Evolutionary conservation across 1,140 invertebrate species (phyloP), one percentile per base, ranked within the genome.

Genomic region (Cotesia typhae): DNA sequence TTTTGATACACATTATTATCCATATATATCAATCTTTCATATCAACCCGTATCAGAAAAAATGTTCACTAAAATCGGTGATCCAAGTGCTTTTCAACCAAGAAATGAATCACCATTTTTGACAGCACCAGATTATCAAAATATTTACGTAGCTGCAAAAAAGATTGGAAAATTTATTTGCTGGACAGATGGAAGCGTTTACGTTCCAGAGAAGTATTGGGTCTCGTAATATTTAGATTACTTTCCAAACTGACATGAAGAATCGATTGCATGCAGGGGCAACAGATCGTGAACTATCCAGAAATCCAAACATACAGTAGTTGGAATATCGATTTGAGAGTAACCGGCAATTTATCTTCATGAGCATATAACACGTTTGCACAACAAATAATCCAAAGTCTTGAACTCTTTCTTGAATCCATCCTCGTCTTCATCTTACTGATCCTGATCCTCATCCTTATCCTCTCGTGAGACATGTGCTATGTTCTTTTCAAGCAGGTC

Each of bases 191-290:
- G 10, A 41, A 28, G 9, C 17, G 57, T 59, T 59, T 59, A 59
- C 28, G 28, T 28, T 28, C 14, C 20, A 20, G 57, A 17, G 28
- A 28, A 28, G 7, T 17, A 59, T 59, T 17, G n/a, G 17, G 57
- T 17, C 57, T 20, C 57, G 17, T 59, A 59, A 59, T 59, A 59
- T 59, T 59, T 59, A 59, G 57, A 59, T 59, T 59, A 28, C 17
- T 20, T 14, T 59, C 17, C 57, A 59, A 20, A 10, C 57, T 59
- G 57, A 59, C 57, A 59, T 59, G 17, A 59, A 59, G 20, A 20
- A 59, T 59, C 14, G 17, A 59, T 59, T 59, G 14, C 57, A 20
- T 17, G 28, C 57, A 20, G 28, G 3, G 28, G 57, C 9, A 20
- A 59, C 41, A 47, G 6, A 47, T 47, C 28, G 28, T 47, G 6